These are phyloP conservation scores for Acyrthosiphon pisum DNA, from an alignment of 1,140 invertebrate species.

Conservation along the genomic window DNA sequence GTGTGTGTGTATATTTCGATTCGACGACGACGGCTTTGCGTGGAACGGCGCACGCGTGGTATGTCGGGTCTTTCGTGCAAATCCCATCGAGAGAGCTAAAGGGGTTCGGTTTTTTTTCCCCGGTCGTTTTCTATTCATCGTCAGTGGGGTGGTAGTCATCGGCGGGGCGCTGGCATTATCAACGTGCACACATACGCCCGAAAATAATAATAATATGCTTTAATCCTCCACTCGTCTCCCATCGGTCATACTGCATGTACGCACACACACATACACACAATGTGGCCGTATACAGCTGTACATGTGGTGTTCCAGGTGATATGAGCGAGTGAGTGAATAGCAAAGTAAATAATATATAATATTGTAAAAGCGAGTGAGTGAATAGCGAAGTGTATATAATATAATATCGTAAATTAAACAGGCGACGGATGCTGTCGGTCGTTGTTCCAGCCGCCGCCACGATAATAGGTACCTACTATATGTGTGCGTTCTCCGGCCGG, in stretches of 20 bases:
- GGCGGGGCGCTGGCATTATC: conserved; percentile 24
- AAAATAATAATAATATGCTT: conserved; percentile 49
- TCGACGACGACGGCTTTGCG: not conserved
- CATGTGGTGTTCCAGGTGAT: conserved; percentile 34
- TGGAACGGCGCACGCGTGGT: not conserved
- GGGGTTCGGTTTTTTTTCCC: conserved; percentile 9
- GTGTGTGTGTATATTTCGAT: not conserved
- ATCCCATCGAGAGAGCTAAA: not conserved
- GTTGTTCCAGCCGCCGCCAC: not conserved
- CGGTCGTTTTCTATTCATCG: conserved; percentile 28
- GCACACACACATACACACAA: not conserved
- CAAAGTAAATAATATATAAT: conserved; percentile 31
- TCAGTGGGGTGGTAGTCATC: not conserved
- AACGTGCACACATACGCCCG: not conserved
- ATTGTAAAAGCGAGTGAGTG: not conserved
- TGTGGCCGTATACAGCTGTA: not conserved
- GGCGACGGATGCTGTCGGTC: not conserved
- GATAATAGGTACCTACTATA: not conserved
- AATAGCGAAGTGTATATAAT: not conserved
- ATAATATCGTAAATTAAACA: not conserved
- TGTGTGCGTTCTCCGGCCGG: not conserved
- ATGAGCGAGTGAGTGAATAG: not conserved
- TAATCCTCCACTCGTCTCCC: not conserved
- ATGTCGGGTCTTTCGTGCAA: not conserved
- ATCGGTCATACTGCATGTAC: not conserved